These are phyloP conservation scores for Hybos culiciformis DNA, from an alignment of 2,888 invertebrate genomes.

Conservation along the genomic window DNA sequence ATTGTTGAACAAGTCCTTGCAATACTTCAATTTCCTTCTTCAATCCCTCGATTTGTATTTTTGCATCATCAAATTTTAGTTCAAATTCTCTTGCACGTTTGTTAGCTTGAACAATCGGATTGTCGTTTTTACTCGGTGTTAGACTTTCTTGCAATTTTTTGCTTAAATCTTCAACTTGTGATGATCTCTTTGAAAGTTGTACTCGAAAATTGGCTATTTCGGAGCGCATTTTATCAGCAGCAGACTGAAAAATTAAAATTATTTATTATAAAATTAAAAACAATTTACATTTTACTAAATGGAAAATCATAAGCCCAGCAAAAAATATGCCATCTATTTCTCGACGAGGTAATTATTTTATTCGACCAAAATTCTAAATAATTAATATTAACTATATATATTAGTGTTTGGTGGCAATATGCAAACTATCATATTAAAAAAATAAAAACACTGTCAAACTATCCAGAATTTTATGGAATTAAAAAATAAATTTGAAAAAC, in stretches of 20 bases:
- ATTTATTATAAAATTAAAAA: not conserved
- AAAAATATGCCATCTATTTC: no score
- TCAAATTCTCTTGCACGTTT: constrained; percentile 58
- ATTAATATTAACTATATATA: no score
- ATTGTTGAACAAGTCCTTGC: constrained; percentile 68
- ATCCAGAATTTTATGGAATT: not conserved
- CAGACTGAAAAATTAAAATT: not conserved
- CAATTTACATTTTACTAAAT: not conserved
- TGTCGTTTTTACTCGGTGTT: constrained; percentile 41
- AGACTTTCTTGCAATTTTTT: constrained; percentile 53
- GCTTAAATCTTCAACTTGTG: constrained; percentile 52
- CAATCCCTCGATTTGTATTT: constrained; percentile 51
- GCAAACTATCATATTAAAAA: no score
- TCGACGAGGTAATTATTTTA: no score
- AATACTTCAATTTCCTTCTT: constrained; percentile 56
- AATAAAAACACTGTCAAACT: no score
- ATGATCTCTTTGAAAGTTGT: constrained; percentile 46
- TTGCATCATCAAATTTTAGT: constrained; percentile 46
- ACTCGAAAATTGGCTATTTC: constrained; percentile 47
- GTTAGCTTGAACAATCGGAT: constrained; percentile 45
- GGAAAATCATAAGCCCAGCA: no score
- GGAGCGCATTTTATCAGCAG: constrained; percentile 31
- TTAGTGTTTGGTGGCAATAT: no score
- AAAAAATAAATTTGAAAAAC: not conserved
- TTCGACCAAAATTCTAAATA: no score